phyloP scores from a whole-genome alignment of 2,113 vertebrate species.

The Nerophis ophidion region DNA sequence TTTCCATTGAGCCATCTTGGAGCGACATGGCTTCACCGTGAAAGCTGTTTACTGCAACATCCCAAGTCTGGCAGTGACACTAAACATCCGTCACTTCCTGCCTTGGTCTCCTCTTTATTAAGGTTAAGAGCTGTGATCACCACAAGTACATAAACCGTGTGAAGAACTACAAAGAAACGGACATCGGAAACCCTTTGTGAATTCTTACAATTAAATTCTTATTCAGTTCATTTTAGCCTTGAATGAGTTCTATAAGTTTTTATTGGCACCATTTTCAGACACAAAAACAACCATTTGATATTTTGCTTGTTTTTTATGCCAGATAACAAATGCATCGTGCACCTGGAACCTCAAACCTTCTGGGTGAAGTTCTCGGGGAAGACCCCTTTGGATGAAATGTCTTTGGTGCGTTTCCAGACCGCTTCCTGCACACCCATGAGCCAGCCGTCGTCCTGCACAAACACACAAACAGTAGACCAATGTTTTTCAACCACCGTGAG shows the following conservation, averaged over 20 bases:
- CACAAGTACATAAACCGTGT: background rate
- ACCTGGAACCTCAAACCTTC: slow-evolving; percentile 73
- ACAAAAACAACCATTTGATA: background rate
- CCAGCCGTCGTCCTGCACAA: slow-evolving; percentile 90
- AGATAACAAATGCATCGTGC: background rate
- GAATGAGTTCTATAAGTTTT: background rate
- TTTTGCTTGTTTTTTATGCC: background rate
- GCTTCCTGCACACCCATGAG: slow-evolving; percentile 89
- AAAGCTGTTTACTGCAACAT: background rate
- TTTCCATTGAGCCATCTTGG: background rate
- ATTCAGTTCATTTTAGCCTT: background rate
- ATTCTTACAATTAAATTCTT: background rate
- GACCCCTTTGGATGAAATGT: slow-evolving; percentile 82
- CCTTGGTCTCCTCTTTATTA: background rate
- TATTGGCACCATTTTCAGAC: slow-evolving; percentile 1
- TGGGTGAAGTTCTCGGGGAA: slow-evolving; percentile 98
- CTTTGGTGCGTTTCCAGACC: slow-evolving; percentile 85
- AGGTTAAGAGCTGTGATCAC: background rate
- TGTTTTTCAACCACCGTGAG: too few species aligned
- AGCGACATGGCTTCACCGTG: background rate
- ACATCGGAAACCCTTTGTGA: background rate
- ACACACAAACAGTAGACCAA: slow-evolving; percentile 9
- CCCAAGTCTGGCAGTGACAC: background rate
- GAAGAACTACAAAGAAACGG: background rate
- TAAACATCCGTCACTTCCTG: background rate